Base-by-base conservation (phyloP, 1,140 invertebrate species). In the Drosophila takahashii region DNA sequence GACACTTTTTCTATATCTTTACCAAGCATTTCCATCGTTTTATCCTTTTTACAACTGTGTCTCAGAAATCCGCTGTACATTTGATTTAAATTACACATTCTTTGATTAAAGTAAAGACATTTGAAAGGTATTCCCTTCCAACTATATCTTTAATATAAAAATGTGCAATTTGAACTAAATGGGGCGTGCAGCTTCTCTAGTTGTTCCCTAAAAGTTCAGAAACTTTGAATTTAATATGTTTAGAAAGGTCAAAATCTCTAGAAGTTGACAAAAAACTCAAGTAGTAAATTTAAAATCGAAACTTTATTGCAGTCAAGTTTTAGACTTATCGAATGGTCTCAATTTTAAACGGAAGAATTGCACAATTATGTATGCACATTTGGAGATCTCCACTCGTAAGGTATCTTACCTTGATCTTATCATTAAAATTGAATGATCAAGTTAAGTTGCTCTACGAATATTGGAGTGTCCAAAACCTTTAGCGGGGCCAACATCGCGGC, bases 21-120 rank as follows among this genome's bases (percentile, higher is more conserved):
- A 7, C 26, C 45, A 48, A 15, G n/a, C 15, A 16, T 51, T 18
- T 13, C 10, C 29, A 22, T 11, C 10, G 18, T 22, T 22, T 10
- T 22, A 44, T 22, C 16, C 42, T 5, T 6, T 22, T 2, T 15
- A 3, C 26, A n/a, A 11, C 22, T 26, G 3, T 4, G 9, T 41
- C 18, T 52, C 5, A n/a, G 29, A 29, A 11, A 8, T 34, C 27
- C 47, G 15, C n/a, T 41, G 34, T 18, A 56, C 59, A 67, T 54
- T 66, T 51, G 61, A 79, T 81, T 78, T 3, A 76, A 86, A 83
- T 87, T 87, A 87, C 76, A 86, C 58, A 87, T 81, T 87, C 57
- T 47, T 57, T 10, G 13, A 72, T 69, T 69, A 69, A 79, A 86
- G 66, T 29, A 10, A 64, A 41, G 34, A 11, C 18, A 45, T 36